phyloP scores from a whole-genome alignment of 2,113 vertebrate species.

The Cryptotis parvus region DNA sequence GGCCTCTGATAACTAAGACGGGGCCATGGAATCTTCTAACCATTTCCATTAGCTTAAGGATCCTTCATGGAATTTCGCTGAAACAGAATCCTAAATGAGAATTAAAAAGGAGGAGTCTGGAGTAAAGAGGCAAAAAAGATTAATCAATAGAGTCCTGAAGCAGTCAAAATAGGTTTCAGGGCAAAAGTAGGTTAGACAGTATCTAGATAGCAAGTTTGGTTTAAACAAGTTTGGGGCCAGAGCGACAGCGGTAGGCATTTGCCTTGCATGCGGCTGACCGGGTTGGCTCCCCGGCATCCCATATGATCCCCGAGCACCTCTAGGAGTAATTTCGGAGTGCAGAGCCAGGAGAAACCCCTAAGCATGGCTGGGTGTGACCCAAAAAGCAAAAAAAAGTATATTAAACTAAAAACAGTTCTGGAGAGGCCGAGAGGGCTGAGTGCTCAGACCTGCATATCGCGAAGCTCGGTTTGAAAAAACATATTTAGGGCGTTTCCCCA shows the following conservation, averaged over 20 bases:
- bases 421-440: too few relatives aligned
- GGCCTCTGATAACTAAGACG: background rate
- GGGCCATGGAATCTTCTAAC: background rate
- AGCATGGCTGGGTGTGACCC: too few relatives aligned
- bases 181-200: background rate
- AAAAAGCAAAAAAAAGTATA: too few relatives aligned
- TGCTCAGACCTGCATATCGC: too few relatives aligned
- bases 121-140: background rate
- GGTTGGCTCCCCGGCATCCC: too few relatives aligned
- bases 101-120: background rate
- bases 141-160: background rate
- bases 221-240: too few relatives aligned
- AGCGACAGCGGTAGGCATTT: too few relatives aligned
- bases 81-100: constrained; percentile 33
- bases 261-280: too few relatives aligned
- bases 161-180: constrained; percentile 13
- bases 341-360: too few relatives aligned
- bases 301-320: too few relatives aligned
- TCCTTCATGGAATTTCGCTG: constrained; percentile 37
- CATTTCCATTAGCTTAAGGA: background rate
- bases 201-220: background rate
- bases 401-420: too few relatives aligned
- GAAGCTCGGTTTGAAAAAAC: background rate
- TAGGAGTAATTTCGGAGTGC: too few relatives aligned
- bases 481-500: background rate